Percentiles rank a stretch among this genome's conserved stretches.
Evolutionary conservation across 2,888 invertebrate species (phyloP).

Genomic region (Fissipunctia ypsillon): DNA sequence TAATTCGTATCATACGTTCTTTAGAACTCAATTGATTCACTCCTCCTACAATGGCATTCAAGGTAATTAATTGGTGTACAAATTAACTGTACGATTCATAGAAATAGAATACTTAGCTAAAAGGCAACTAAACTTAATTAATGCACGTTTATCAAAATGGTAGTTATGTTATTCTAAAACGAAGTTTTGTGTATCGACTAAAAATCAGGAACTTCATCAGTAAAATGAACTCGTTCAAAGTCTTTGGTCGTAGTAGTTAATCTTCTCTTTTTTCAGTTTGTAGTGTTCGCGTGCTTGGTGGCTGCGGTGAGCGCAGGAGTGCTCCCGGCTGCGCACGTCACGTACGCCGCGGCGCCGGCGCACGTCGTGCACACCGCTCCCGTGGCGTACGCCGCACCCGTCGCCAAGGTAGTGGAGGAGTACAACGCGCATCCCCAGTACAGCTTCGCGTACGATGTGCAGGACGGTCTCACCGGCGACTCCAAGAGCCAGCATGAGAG

Average conservation of each 20-base stretch:
- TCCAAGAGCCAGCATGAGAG: conserved; percentile 86
- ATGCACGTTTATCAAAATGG: too few relatives aligned
- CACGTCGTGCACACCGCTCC: conserved; percentile 23
- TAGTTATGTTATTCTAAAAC: neutral
- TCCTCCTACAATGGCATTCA: conserved; percentile 70
- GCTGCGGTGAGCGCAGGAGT: conserved; percentile 72
- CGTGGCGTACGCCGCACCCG: conserved; percentile 49
- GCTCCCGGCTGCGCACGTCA: conserved; percentile 46
- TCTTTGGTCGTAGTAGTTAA: neutral
- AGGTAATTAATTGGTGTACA: conserved; percentile 59
- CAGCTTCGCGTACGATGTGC: conserved; percentile 87
- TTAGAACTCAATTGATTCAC: conserved; percentile 60
- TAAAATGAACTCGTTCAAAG: neutral
- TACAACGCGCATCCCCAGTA: conserved; percentile 79
- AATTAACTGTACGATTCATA: too few relatives aligned
- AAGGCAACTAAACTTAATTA: too few relatives aligned
- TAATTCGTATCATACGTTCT: conserved; percentile 60
- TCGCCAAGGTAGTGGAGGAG: conserved; percentile 74
- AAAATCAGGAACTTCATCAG: too few relatives aligned
- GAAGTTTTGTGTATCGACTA: neutral
- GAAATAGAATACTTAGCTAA: neutral
- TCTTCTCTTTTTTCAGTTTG: conserved; percentile 65
- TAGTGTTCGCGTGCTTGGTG: conserved; percentile 71
- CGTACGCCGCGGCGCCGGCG: conserved; percentile 32
- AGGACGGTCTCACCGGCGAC: conserved; percentile 82